These are phyloP conservation scores for Mionectes macconnelli DNA, from an alignment of 2,113 vertebrate genomes.

Conservation along the genomic window DNA sequence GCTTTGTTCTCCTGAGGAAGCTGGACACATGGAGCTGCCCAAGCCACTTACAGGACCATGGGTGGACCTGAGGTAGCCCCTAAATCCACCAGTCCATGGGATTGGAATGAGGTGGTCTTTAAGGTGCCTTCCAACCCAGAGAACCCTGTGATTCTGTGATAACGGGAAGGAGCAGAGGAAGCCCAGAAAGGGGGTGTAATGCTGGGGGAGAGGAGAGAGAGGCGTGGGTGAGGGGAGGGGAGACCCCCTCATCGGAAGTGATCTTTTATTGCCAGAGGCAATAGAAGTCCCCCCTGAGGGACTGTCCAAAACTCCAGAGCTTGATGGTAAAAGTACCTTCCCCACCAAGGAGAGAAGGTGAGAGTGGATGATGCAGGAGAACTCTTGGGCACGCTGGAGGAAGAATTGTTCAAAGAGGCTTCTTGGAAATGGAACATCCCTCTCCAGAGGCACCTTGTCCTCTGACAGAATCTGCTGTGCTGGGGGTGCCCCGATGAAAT, in stretches of 20 bases:
- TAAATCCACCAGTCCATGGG: background rate
- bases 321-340: background rate
- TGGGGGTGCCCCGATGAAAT: background rate
- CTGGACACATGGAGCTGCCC: fast-evolving
- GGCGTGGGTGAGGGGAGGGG: background rate
- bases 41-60: fast-evolving
- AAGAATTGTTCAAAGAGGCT: background rate
- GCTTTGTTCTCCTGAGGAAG: background rate
- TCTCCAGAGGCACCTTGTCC: background rate
- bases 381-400: fast-evolving
- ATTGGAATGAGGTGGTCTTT: background rate
- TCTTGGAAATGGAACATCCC: background rate
- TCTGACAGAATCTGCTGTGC: fast-evolving
- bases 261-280: background rate
- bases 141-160: background rate
- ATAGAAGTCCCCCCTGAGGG: background rate
- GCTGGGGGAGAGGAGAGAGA: background rate
- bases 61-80: fast-evolving
- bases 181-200: too few species aligned
- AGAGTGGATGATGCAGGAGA: background rate
- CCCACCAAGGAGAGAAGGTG: fast-evolving
- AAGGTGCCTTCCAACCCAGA: background rate
- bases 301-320: background rate
- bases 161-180: background rate
- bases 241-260: background rate